Base-by-base conservation (phyloP, 2,888 invertebrate species). In the Polylopha cassiicola region DNA sequence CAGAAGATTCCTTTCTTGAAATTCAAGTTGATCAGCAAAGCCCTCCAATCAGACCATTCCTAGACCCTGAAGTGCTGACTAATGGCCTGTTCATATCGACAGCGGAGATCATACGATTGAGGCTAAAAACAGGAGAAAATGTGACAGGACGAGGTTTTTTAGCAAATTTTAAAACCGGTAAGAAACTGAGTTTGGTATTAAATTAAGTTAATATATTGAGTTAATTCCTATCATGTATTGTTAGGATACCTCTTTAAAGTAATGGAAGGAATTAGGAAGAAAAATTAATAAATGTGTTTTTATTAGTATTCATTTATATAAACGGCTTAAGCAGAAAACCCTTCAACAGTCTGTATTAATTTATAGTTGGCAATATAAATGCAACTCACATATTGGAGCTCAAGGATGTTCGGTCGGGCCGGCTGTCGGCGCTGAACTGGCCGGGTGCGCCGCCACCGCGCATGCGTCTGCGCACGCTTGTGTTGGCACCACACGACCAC, bases 71-170 rank as follows among this genome's bases (percentile, higher is more conserved):
- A 20, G 75, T 90, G 13, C 59, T 92, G 17, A 90, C 89, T 3
- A 91, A 90, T 47, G 91, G 92, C 0, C 85, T 89, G 7, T 92
- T 89, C 58, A 81, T 92, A 0, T 92, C 92, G 0, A 69, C 81
- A 8, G 84, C 87, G 0, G 92, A 92, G 63, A 75, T 87, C 26
- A 61, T 92, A 33, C 69, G 87, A 34, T 67, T 93, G n/a, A 85
- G 87, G 27, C 66, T 93, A 36, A 85, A 85, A 43, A 92, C 92
- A 0, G 90, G 89, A 1, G 85, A 87, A 41, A 87, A 87, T 53
- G 90, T 91, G 1, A 82, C 82, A 0, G 92, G 92, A 0, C 77
- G 78, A 41, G 93, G 92, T 1, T 93, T 91, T 66, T 74, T 87
- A 41, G 92, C 90, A 2, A 73, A 84, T 51, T 93, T 90, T 65